A percentile compares a stretch with the other conserved stretches of the same genome.
Evolutionary conservation across 2,797 vertebrate species (phyloP).

Genomic region (Tauraco hartlaubi): DNA sequence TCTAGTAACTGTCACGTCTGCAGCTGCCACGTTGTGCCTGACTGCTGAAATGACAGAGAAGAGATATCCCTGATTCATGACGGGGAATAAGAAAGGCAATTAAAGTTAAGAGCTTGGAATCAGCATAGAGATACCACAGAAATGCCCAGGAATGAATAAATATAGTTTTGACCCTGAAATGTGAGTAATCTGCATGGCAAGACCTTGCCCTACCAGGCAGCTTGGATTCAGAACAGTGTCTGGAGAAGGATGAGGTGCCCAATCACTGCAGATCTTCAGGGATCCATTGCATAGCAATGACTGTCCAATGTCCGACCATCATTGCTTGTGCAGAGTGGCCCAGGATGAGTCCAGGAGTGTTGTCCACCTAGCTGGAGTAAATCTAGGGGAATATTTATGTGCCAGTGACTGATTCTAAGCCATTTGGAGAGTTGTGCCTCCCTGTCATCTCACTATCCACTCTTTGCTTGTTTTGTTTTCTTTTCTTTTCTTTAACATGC

Average conservation of each 20-base stretch:
- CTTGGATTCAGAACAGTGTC: not conserved
- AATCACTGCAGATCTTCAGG: not conserved
- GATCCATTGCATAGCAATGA: not conserved
- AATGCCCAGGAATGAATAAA: not conserved
- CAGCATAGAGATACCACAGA: not conserved
- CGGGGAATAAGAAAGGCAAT: not conserved
- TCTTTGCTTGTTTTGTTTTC: not conserved
- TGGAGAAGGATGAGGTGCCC: not conserved
- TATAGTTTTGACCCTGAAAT: not conserved
- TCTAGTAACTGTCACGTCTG: not conserved
- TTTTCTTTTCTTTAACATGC: fast-evolving
- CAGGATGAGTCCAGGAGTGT: not conserved
- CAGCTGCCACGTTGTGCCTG: not conserved
- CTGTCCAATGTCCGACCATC: not conserved
- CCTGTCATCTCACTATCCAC: not conserved
- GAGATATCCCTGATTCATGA: slow-evolving; percentile 9
- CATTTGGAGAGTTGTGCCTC: not conserved
- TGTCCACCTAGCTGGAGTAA: not conserved
- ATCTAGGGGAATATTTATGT: not conserved
- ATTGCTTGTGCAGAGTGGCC: not conserved
- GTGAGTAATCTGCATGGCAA: not conserved
- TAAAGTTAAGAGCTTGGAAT: not conserved
- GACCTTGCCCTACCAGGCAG: not conserved
- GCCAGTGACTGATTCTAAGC: not conserved
- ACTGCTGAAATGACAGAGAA: not conserved